phyloP scores from a whole-genome alignment of 2,113 vertebrate species.

The Laticauda colubrina region DNA sequence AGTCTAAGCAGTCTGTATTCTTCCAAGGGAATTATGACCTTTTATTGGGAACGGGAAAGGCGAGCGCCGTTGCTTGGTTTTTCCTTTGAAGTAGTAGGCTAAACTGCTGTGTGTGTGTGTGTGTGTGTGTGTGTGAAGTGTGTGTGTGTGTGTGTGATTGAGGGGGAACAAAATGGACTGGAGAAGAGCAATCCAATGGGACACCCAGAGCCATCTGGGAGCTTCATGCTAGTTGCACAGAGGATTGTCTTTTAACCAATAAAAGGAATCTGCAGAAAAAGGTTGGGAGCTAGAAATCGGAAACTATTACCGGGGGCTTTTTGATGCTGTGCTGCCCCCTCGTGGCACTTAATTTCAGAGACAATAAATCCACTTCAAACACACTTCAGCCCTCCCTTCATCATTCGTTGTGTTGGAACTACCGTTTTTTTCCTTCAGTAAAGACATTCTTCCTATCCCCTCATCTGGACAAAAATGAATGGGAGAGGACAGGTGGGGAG shows the following conservation, averaged over 20 bases:
- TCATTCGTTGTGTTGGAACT: background rate
- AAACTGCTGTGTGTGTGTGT: background rate
- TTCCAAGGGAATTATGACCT: background rate
- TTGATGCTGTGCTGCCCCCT: slow-evolving; percentile 61
- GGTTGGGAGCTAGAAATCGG: background rate
- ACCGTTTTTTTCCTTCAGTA: background rate
- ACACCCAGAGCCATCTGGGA: accelerated
- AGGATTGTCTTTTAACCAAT: background rate
- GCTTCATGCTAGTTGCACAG: slow-evolving; percentile 17
- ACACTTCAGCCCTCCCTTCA: background rate
- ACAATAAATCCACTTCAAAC: background rate
- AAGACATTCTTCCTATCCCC: background rate
- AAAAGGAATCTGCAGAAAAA: background rate
- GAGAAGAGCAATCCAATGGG: background rate
- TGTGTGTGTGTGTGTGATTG: background rate
- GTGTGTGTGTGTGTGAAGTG: too few species aligned
- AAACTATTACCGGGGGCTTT: slow-evolving; percentile 10
- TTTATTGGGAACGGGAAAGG: background rate
- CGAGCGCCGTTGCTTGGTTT: background rate
- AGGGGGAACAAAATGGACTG: background rate
- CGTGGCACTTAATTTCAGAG: slow-evolving; percentile 27
- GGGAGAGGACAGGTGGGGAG: background rate
- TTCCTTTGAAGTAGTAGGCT: background rate
- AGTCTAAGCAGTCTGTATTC: background rate
- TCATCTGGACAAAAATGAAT: background rate